Percentiles rank a stretch among this genome's conserved stretches.
Evolutionary conservation across 2,113 vertebrate genomes (phyloP).

Genomic region (Etia nguti): DNA sequence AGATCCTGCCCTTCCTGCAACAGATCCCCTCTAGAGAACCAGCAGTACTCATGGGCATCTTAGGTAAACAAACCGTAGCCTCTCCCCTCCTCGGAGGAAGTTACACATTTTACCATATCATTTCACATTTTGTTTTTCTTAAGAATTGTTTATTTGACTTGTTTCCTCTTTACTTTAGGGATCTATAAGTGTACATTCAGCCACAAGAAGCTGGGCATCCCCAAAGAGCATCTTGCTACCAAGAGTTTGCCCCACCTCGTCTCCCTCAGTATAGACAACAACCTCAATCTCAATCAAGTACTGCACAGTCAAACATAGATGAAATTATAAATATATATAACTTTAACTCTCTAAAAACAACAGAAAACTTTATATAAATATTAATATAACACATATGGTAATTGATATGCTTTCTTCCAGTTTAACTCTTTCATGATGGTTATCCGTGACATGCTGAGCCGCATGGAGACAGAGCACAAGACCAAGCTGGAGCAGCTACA

Average conservation of each 20-base stretch:
- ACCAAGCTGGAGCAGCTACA: constrained; percentile 97
- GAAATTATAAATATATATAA: too few relatives aligned
- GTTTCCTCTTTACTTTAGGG: constrained; percentile 63
- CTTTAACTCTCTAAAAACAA: neutral
- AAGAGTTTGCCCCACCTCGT: constrained; percentile 94
- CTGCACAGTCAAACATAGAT: neutral
- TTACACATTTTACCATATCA: neutral
- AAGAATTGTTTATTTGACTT: neutral
- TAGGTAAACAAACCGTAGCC: constrained; percentile 75
- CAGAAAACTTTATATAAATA: neutral
- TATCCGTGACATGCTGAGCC: constrained; percentile 93
- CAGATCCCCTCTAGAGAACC: constrained; percentile 97
- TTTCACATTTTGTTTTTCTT: neutral
- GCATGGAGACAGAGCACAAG: constrained; percentile 94
- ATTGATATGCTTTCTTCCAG: constrained; percentile 60
- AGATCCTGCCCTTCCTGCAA: constrained; percentile 95
- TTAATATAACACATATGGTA: neutral
- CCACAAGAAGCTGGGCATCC: constrained; percentile 97
- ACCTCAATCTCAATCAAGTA: constrained; percentile 98
- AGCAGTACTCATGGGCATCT: constrained; percentile 95
- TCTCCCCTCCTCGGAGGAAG: neutral
- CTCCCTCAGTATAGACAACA: constrained; percentile 95
- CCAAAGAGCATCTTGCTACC: constrained; percentile 93
- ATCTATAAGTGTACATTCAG: constrained; percentile 99
- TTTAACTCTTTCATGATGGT: constrained; percentile 98